phyloP scores from a whole-genome alignment of 1,140 invertebrate genomes.

The Lepidurus arcticus region DNA sequence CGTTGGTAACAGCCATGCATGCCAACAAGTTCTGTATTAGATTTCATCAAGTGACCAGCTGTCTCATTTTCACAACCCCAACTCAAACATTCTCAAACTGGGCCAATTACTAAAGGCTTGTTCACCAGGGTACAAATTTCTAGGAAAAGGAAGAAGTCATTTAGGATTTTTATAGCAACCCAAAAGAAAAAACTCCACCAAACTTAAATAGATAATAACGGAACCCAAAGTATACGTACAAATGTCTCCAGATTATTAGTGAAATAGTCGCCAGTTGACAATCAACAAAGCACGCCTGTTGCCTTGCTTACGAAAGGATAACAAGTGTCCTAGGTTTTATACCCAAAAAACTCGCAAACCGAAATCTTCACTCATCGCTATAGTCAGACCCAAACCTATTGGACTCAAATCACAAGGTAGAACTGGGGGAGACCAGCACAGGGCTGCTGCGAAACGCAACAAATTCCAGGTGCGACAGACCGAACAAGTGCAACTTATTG shows the following conservation, averaged over 20 bases:
- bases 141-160: background rate
- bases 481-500: background rate
- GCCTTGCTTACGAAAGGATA: background rate
- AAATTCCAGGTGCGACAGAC: background rate
- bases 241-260: background rate
- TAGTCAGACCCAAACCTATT: background rate
- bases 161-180: background rate
- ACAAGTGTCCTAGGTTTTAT: background rate
- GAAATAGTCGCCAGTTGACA: background rate
- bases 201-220: background rate
- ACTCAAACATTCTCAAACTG: background rate
- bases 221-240: background rate
- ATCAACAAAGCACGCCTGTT: background rate
- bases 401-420: background rate
- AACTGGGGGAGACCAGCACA: slow-evolving; percentile 4
- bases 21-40: slow-evolving; percentile 10
- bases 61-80: background rate
- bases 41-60: background rate
- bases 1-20: slow-evolving; percentile 12
- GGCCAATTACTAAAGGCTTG: background rate
- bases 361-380: background rate
- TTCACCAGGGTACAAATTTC: background rate
- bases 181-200: background rate
- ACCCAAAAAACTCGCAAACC: too few species aligned
- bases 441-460: background rate